These are phyloP conservation scores for Bugulina stolonifera DNA, from an alignment of 2,888 invertebrate species.

Conservation along the genomic window DNA sequence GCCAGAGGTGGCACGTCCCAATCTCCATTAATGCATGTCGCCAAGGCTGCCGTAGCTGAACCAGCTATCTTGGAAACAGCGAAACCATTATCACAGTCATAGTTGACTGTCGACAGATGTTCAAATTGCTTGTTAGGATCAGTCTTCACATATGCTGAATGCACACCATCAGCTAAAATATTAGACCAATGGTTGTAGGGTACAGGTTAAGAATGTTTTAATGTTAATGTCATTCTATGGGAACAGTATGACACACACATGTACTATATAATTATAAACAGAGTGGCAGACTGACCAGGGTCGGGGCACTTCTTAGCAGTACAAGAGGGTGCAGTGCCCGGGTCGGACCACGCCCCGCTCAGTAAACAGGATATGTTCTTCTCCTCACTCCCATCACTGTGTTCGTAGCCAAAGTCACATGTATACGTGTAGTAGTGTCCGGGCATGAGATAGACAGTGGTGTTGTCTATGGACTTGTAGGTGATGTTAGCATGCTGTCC, in stretches of 20 bases:
- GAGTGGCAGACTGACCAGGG: not conserved
- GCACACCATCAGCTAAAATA: not conserved
- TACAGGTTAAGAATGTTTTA: no score
- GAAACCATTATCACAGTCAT: conserved; percentile 9
- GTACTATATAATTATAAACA: no score
- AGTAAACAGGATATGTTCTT: not conserved
- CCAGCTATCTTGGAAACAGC: not conserved
- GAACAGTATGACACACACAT: no score
- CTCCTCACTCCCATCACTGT: not conserved
- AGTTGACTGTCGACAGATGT: conserved; percentile 11
- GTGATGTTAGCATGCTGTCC: conserved; percentile 6
- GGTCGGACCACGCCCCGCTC: not conserved
- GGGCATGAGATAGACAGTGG: not conserved
- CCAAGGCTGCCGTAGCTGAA: not conserved
- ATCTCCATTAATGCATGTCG: not conserved
- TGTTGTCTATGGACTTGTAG: not conserved
- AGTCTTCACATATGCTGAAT: not conserved
- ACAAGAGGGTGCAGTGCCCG: not conserved
- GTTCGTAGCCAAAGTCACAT: conserved; percentile 5
- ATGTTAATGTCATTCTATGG: no score
- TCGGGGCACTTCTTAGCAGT: conserved; percentile 4
- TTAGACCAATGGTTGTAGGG: no score
- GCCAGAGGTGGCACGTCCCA: conserved; percentile 9
- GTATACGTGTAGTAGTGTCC: conserved; percentile 20
- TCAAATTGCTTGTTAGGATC: conserved; percentile 5